Evolutionary conservation across 2,888 invertebrate genomes (phyloP), one percentile per base, ranked within the genome.

Genomic region (Lucinisca nassula): DNA sequence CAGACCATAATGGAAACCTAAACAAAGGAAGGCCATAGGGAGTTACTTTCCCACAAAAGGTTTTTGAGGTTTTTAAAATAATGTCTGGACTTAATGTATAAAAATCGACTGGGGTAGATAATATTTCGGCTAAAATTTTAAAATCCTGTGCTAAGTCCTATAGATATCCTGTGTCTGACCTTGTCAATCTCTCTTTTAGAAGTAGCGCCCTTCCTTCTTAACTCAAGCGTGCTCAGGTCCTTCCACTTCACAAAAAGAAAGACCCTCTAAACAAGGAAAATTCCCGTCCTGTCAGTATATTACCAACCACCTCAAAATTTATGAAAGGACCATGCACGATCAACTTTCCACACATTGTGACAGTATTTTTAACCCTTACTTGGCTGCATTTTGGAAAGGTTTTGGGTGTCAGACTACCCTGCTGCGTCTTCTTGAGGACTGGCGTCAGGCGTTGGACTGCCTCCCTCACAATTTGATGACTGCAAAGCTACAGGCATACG

Each of bases 201-300:
- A 49, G 49, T 51, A 37, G 37, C 10, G 21, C 12, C 55, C 80
- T 84, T 35, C 80, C 76, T 40, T 67, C 74, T 51, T 45, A 40
- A 27, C 55, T 84, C 10, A 79, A 82, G 30, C 27, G 74, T n/a
- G 75, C 75, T 35, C 74, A 85, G 40, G 82, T 85, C 17, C 67
- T 67, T 45, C 82, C 85, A 30, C 12, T 85, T 4, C 82, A 61
- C 35, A 81, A 82, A 55, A 82, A 79, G 67, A 85, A 67, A n/a
- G 67, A 51, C 30, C 24, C 74, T 10, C n/a, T 82, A n/a, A 12
- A 55, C 40, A 82, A 78, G 27, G 45, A 73, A 38, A 85, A 80
- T 37, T 85, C 72, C 27, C 49, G 84, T 24, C 84, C 84, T 21
- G 76, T 85, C 6, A 80, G 84, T 35, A 35, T 85, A 14, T 61